phyloP scores from a whole-genome alignment of 2,888 invertebrate species.

The Acrobasis repandana region DNA sequence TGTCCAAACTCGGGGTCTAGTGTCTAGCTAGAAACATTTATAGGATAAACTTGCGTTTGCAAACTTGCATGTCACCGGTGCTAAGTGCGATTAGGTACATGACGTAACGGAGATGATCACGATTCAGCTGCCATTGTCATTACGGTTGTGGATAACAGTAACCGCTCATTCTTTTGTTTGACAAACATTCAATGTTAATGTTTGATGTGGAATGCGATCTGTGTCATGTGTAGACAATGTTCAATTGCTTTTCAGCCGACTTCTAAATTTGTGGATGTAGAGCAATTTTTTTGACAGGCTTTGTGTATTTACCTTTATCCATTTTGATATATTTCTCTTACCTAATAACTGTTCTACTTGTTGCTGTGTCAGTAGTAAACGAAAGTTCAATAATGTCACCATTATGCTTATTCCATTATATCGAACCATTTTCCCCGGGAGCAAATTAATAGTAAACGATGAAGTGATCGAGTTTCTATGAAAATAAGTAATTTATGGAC shows the following conservation, averaged over 20 bases:
- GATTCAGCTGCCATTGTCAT: slow-evolving; percentile 12
- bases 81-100: background rate
- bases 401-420: no score
- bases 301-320: no score
- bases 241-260: background rate
- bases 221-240: slow-evolving; percentile 2
- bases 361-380: no score
- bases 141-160: slow-evolving; percentile 9
- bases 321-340: no score
- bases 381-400: no score
- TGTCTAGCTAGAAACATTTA: no score
- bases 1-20: no score
- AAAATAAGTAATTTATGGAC: no score
- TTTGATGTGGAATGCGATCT: slow-evolving; percentile 12
- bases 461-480: no score
- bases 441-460: no score
- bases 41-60: background rate
- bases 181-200: slow-evolving; percentile 20
- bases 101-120: slow-evolving; percentile 2
- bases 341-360: no score
- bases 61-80: background rate
- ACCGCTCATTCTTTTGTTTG: slow-evolving; percentile 20
- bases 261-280: background rate
- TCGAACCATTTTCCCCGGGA: no score
- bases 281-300: background rate